Base-by-base conservation (phyloP, 2,797 vertebrate genomes). In the Tiaroga cobitis region DNA sequence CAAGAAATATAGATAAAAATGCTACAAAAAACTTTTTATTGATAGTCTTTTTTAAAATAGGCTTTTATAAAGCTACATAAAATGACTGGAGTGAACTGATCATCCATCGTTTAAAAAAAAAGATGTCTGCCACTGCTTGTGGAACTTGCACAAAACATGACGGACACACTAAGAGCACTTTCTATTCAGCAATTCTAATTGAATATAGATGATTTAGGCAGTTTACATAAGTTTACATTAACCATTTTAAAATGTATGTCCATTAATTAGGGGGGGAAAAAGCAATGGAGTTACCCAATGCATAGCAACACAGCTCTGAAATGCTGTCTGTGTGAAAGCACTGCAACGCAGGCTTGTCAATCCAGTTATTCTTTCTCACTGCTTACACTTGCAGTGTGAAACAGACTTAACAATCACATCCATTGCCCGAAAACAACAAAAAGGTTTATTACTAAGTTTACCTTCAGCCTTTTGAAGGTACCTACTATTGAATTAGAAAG, bases 321-420 rank as follows among this genome's bases (percentile, higher is more conserved):
- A 61, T 37, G 37, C 54, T 63, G n/a, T 41, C 54, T 41, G 54
- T 39, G 37, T 43, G 56, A 78, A 43, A 63, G 76, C 76, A 29
- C 56, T 78, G 76, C 54, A 41, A 61, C n/a, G 8, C 37, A 43
- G 56, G 24, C 24, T n/a, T 7, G 3, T 29, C 56, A 59, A 19
- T 9, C 9, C 56, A 19, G 15, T 78, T 41, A 61, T 19, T 24
- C 37, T 59, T 78, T 61, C 37, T 61, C 75, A 41, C 75, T 61
- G 75, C 75, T 61, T 61, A 19, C 41, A 37, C 1, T 5, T 78
- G 37, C 56, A 29, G 4, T 59, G 75, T 56, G 32, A 76, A 76
- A 76, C 51, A 56, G 51, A 76, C 34, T 26, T 37, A 78, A 41
- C 34, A 78, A 63, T 61, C 76, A 63, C 56, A 78, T 61, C 15